Conservation (phyloP, 2,113 vertebrate genomes). For the Oceanites oceanicus region DNA sequence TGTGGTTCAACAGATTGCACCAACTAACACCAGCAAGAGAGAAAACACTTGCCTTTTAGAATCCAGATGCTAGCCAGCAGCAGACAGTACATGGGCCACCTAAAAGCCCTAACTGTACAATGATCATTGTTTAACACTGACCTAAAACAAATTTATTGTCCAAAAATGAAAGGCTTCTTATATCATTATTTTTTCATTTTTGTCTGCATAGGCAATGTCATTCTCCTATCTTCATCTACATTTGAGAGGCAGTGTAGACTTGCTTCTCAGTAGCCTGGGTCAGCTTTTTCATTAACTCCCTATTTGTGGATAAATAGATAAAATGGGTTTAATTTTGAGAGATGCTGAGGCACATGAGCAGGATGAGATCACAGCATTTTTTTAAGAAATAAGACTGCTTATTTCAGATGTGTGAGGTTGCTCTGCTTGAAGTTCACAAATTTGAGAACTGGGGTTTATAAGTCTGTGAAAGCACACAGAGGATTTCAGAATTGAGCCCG, state of each 20-base stretch:
- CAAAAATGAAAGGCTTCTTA: neutral
- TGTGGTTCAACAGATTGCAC: neutral
- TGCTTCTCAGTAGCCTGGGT: neutral
- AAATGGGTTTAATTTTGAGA: neutral
- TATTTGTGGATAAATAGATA: neutral
- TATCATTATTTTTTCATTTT: neutral
- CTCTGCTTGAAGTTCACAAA: neutral
- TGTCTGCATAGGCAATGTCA: neutral
- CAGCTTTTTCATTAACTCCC: neutral
- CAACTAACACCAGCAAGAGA: neutral
- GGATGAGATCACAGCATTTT: neutral
- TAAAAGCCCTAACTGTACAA: neutral
- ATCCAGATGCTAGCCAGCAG: neutral
- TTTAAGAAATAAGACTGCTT: neutral
- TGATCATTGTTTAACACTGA: neutral
- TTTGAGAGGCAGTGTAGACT: neutral
- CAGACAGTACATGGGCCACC: neutral
- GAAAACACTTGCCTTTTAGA: neutral
- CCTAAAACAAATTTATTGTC: neutral
- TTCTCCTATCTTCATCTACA: neutral
- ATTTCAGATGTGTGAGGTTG: neutral
- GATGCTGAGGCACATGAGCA: neutral
- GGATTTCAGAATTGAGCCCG: neutral
- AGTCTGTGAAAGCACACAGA: neutral
- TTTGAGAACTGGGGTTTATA: neutral